phyloP scores from a whole-genome alignment of 1,140 invertebrate genomes.

The Zaprionus gabonicus region DNA sequence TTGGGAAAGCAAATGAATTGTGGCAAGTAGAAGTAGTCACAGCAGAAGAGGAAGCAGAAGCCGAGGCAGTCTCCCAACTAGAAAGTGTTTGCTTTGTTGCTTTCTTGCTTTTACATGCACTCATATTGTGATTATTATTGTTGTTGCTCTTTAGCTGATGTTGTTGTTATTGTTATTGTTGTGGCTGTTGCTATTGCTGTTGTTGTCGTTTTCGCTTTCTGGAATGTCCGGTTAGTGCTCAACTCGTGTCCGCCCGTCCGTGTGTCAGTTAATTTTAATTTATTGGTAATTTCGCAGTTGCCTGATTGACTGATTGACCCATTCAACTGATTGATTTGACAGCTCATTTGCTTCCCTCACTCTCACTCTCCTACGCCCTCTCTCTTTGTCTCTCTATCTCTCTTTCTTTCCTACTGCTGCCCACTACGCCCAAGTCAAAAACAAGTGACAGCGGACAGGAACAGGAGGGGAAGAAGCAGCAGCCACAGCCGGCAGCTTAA shows the following conservation, averaged over 20 bases:
- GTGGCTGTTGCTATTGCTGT: slow-evolving; percentile 38
- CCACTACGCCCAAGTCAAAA: background rate
- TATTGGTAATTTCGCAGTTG: slow-evolving; percentile 41
- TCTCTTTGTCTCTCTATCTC: background rate
- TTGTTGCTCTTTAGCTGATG: slow-evolving; percentile 12
- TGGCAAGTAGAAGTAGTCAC: slow-evolving; percentile 28
- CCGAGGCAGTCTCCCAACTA: slow-evolving; percentile 22
- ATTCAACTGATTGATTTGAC: slow-evolving; percentile 41
- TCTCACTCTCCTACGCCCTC: background rate
- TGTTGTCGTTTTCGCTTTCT: slow-evolving; percentile 52
- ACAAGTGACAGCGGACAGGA: slow-evolving; percentile 26
- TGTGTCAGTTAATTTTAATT: slow-evolving; percentile 43
- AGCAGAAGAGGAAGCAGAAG: background rate
- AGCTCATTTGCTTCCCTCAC: slow-evolving; percentile 1
- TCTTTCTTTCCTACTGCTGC: background rate
- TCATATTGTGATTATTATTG: slow-evolving; percentile 13
- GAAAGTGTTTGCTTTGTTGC: slow-evolving; percentile 49
- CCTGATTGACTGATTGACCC: slow-evolving; percentile 30
- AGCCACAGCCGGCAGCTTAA: slow-evolving; percentile 43
- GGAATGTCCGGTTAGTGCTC: slow-evolving; percentile 16
- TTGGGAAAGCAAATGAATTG: slow-evolving; percentile 46
- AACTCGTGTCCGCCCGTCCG: background rate
- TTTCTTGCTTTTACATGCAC: slow-evolving; percentile 5
- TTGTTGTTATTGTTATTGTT: slow-evolving; percentile 13
- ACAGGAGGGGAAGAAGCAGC: slow-evolving; percentile 33